phyloP scores from a whole-genome alignment of 2,797 vertebrate species.

The Bovichtus variegatus region DNA sequence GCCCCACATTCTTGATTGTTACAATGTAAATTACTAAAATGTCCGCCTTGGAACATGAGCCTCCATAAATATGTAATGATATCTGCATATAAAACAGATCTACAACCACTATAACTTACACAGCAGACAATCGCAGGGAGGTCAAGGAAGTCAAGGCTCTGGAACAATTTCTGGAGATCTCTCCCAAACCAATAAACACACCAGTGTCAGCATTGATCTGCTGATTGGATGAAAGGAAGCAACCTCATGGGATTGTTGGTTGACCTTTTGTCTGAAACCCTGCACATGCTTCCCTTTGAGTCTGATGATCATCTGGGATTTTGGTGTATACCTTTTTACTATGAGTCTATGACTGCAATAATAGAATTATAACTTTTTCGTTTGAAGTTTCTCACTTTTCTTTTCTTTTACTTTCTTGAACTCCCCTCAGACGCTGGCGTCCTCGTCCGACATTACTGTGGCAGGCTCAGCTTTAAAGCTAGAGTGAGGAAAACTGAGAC shows the following conservation, averaged over 20 bases:
- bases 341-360: neutral
- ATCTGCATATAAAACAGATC: neutral
- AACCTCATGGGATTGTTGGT: neutral
- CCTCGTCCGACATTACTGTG: too few relatives aligned
- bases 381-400: too few relatives aligned
- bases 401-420: too few relatives aligned
- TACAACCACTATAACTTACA: neutral
- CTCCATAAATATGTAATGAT: neutral
- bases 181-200: slow-evolving; percentile 1
- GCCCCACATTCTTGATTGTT: neutral
- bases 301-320: neutral
- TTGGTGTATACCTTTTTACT: neutral
- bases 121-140: slow-evolving; percentile 16
- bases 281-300: neutral
- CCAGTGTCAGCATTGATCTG: slow-evolving; percentile 11
- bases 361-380: neutral
- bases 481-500: too few relatives aligned
- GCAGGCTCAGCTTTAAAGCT: too few relatives aligned
- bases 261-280: neutral
- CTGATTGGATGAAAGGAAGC: slow-evolving; percentile 24
- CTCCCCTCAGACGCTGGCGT: too few relatives aligned
- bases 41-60: neutral
- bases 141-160: slow-evolving; percentile 15
- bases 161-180: neutral
- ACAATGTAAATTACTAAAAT: neutral